These are phyloP conservation scores for Atta colombica DNA, from an alignment of 1,140 invertebrate genomes.

Conservation along the genomic window DNA sequence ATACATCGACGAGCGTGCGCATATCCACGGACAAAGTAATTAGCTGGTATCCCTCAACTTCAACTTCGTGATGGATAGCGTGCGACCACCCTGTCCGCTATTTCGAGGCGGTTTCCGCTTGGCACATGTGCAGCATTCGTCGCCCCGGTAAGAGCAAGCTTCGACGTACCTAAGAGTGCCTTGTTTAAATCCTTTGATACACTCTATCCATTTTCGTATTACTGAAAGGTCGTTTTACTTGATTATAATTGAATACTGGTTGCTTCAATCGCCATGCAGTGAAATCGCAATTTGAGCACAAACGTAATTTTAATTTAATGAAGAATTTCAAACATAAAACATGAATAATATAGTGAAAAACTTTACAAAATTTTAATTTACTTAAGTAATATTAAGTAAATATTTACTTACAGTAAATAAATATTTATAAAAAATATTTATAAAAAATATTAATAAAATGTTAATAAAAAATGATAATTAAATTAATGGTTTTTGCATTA, in stretches of 20 bases:
- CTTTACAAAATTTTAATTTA: too few relatives aligned
- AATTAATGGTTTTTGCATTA: too few relatives aligned
- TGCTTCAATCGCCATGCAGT: neutral
- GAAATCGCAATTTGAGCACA: neutral
- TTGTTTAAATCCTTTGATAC: constrained; percentile 38
- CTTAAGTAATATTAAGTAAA: too few relatives aligned
- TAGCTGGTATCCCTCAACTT: constrained; percentile 49
- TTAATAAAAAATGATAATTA: too few relatives aligned
- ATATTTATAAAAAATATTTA: too few relatives aligned
- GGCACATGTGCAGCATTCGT: constrained; percentile 11
- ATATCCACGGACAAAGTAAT: constrained; percentile 46
- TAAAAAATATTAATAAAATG: too few relatives aligned
- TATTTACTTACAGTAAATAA: too few relatives aligned
- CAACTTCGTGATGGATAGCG: constrained; percentile 43
- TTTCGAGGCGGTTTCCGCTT: constrained; percentile 33
- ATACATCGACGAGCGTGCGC: neutral
- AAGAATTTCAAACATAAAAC: neutral
- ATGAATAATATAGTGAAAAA: too few relatives aligned
- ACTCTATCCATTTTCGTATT: constrained; percentile 12
- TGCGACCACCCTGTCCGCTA: constrained; percentile 16
- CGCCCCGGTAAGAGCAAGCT: neutral
- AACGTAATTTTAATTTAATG: neutral
- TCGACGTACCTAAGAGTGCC: constrained; percentile 3
- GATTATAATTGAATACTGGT: constrained; percentile 18
- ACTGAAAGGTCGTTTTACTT: neutral